These are phyloP conservation scores for Potorous gilbertii DNA, from an alignment of 2,797 vertebrate genomes.

Conservation along the genomic window DNA sequence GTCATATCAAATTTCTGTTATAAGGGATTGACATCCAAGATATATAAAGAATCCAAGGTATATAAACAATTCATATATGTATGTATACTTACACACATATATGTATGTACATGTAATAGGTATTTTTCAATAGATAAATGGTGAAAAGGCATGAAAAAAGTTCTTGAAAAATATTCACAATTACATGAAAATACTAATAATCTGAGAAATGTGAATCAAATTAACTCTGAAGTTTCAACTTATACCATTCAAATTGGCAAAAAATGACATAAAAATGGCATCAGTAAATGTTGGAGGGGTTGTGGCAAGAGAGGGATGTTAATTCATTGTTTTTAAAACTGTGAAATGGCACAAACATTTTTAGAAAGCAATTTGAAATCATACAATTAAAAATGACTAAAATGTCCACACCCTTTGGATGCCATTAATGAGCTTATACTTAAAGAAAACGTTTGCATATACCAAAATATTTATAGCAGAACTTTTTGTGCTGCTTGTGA, in stretches of 20 bases:
- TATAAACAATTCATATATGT: not conserved
- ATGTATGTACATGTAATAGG: not conserved
- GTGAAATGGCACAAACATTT: not conserved
- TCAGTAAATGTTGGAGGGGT: not conserved
- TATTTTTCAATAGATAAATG: not conserved
- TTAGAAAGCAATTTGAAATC: not conserved
- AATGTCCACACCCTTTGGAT: not conserved
- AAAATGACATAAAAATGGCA: not conserved
- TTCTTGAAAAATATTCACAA: not conserved
- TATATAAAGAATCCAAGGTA: not conserved
- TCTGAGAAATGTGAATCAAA: not conserved
- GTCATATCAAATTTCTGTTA: not conserved
- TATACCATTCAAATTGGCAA: not conserved
- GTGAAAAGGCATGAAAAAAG: not conserved
- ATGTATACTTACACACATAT: not conserved
- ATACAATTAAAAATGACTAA: not conserved
- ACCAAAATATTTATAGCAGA: not conserved
- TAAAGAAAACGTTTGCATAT: not conserved
- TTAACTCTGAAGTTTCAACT: not conserved
- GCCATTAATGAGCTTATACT: not conserved
- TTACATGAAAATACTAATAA: not conserved
- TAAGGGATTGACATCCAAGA: not conserved
- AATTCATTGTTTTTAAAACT: not conserved
- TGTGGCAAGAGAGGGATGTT: not conserved
- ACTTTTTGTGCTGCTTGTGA: not conserved